A percentile compares a stretch with the other conserved stretches of the same genome.
Evolutionary conservation across 2,113 vertebrate species (phyloP).

Genomic region (Cichladusa arquata): DNA sequence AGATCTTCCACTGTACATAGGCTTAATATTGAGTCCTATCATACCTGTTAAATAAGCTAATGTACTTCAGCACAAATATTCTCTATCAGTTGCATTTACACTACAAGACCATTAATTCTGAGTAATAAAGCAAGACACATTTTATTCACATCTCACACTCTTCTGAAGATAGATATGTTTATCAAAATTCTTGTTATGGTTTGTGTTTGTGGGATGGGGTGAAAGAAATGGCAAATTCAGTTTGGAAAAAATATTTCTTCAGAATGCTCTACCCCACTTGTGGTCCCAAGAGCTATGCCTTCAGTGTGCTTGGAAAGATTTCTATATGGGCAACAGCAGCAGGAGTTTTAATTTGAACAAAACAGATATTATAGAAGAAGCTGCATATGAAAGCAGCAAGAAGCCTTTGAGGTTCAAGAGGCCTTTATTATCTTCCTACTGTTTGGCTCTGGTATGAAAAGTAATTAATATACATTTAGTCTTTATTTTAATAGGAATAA

Average conservation of each 20-base stretch:
- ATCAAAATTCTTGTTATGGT: background rate
- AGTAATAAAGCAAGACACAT: background rate
- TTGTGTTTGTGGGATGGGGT: background rate
- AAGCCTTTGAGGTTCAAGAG: conserved; percentile 42
- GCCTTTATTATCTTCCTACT: conserved; percentile 40
- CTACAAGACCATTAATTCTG: background rate
- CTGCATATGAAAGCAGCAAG: conserved; percentile 18
- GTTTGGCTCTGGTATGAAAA: background rate
- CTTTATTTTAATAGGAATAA: conserved; percentile 16
- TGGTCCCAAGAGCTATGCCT: background rate
- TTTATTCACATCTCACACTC: background rate
- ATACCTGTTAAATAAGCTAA: background rate
- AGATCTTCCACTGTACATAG: background rate
- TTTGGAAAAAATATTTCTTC: conserved; percentile 2
- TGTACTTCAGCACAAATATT: background rate
- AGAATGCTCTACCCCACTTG: background rate
- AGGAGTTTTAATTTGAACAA: conserved; percentile 53
- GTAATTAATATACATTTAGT: conserved; percentile 18
- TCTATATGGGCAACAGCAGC: background rate
- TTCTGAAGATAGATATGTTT: conserved; percentile 1
- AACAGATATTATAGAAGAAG: conserved; percentile 26
- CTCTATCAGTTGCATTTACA: background rate
- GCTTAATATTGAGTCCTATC: background rate
- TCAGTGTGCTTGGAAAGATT: conserved; percentile 8
- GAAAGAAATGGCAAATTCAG: background rate